Evolutionary conservation across 2,797 vertebrate species (phyloP).

Genomic region (Leptatherina wallacei): DNA sequence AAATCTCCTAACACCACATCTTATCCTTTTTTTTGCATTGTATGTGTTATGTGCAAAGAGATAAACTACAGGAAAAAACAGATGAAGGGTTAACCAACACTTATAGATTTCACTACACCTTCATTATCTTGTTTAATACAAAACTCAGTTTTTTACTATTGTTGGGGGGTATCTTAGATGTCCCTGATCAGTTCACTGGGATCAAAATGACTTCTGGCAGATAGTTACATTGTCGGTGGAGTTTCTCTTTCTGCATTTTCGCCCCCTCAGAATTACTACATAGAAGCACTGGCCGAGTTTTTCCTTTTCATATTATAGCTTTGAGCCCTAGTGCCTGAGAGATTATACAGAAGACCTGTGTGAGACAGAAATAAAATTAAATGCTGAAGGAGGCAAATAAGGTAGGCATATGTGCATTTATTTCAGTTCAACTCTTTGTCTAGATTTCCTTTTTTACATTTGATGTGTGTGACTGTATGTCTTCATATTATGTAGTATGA

Average conservation of each 20-base stretch:
- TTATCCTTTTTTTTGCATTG: conserved; percentile 38
- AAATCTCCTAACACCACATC: conserved; percentile 36
- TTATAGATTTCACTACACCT: conserved; percentile 13
- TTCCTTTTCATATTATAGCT: conserved; percentile 72
- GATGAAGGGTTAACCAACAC: conserved; percentile 39
- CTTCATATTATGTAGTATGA: background rate
- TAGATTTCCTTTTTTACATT: conserved; percentile 19
- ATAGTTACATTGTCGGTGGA: conserved; percentile 49
- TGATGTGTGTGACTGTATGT: conserved; percentile 4
- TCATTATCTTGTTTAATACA: conserved; percentile 32
- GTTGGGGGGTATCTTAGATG: conserved; percentile 30
- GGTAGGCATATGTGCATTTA: conserved; percentile 62
- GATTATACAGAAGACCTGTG: conserved; percentile 68
- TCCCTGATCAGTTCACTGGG: conserved; percentile 34
- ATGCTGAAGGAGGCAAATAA: conserved; percentile 52
- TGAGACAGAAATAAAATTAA: conserved; percentile 45
- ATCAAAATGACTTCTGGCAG: conserved; percentile 46
- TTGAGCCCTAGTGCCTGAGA: conserved; percentile 60
- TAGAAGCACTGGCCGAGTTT: conserved; percentile 41
- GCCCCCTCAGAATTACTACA: conserved; percentile 41
- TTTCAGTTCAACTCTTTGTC: conserved; percentile 40
- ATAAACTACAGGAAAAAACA: conserved; percentile 25
- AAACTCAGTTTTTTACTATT: conserved; percentile 17
- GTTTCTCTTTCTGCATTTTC: conserved; percentile 22
- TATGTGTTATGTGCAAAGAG: conserved; percentile 36